Evolutionary conservation across 2,888 invertebrate species (phyloP), one percentile per base, ranked within the genome.

Genomic region (Eristalis pertinax): DNA sequence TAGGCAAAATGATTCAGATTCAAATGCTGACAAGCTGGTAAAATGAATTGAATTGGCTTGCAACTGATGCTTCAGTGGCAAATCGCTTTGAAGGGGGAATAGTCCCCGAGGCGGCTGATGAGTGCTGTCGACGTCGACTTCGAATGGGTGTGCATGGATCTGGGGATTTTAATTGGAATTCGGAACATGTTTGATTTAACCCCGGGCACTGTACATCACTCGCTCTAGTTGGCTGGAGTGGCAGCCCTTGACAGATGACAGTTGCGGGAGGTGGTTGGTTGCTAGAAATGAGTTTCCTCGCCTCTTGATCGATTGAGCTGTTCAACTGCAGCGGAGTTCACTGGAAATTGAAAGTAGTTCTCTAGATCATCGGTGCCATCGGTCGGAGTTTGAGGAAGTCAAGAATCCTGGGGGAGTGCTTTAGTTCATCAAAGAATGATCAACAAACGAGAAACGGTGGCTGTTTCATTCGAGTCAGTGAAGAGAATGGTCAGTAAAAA

Each of bases 121-220:
- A 19, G 19, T n/a, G 43, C n/a, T n/a, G 15, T 43, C n/a, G 7
- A 15, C 1, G 43, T 10, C 2, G 2, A 8, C 50, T 19, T 19
- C 7, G 19, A 50, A 8, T 0, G 35, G 35, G 35, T 15, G 22
- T n/a, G 80, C 56, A 76, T 15, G 26, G 56, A 68, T 67, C 56
- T 10, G 1, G 22, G n/a, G 58, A 58, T 63, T 85, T 76, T 73
- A 85, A 85, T 84, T 80, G 76, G 72, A 80, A 80, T 58, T 62
- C 26, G 26, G 26, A 60, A 29, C 10, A 70, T 50, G 50, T 50
- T 50, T 50, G 50, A 50, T 50, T 1, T 50, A 19, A 19, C 50
- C 50, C 8, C 19, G 10, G 50, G 50, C 8, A 8, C 19, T 50
- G 50, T 19, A 7, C 1, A 1, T 1, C 43, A 50, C 2, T 50